Base-by-base conservation (phyloP, 2,797 vertebrate species). In the Poeciliopsis infans region DNA sequence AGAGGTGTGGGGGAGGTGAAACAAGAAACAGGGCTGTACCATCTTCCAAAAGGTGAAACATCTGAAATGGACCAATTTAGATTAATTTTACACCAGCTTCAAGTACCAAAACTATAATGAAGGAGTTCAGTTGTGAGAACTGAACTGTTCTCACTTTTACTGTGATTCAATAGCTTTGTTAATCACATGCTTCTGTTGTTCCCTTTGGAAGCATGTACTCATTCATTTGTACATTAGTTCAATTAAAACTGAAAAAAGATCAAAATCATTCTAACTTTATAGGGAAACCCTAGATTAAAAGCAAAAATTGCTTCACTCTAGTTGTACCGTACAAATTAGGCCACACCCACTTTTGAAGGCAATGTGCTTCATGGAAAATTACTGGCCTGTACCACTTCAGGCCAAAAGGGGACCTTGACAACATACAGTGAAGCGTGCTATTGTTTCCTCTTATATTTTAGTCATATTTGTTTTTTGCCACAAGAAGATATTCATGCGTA, bases 361-460 rank as follows among this genome's bases (percentile, higher is more conserved):
- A 86, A 82, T 84, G 86, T 87, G 87, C 83, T 45, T 81, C 84
- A 91, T 95, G 94, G 94, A 95, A 95, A 95, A 95, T 91, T 92
- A 95, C 95, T 93, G 91, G 89, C 43, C 79, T 89, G 86, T 91
- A 95, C 94, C 93, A 95, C 74, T 91, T 87, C 49, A 57, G 55
- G 71, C 83, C 59, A 83, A 33, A 71, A 69, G 80, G 89, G 86
- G 68, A 83, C 49, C n/a, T 79, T 33, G 31, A 69, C 33, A 80
- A 43, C 74, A 86, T 61, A 83, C 33, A 77, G 33, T 69, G 46
- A 49, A 31, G 55, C 80, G 4, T 74, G 72, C 5, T 47, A 45
- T 39, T 25, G 4, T 15, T 83, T 25, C 16, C 78, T 31, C 57
- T 76, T 15, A 13, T 23, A 81, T 31, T 81, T 71, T 28, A n/a